Evolutionary conservation across 2,113 vertebrate genomes (phyloP).

Genomic region (Mola mola): DNA sequence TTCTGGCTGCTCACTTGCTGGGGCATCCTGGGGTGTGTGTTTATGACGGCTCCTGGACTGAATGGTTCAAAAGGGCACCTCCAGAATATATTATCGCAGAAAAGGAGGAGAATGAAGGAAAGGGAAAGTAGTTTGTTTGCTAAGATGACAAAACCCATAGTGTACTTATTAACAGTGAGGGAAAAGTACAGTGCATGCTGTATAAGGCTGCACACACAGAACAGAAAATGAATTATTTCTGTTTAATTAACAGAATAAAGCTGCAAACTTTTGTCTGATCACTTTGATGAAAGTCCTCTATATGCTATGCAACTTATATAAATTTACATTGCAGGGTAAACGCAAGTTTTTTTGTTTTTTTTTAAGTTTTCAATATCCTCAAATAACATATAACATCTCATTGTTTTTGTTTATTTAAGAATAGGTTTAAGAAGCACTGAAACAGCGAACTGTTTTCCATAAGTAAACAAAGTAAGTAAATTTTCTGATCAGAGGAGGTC

Average conservation of each 20-base stretch:
- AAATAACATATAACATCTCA: neutral
- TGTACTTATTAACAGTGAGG: too few relatives aligned
- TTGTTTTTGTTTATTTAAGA: neutral
- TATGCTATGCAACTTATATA: slow-evolving; percentile 4
- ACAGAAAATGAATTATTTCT: too few relatives aligned
- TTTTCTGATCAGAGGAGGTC: neutral
- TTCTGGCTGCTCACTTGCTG: slow-evolving; percentile 88
- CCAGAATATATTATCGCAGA: slow-evolving; percentile 88
- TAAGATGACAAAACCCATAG: too few relatives aligned
- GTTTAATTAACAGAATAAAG: too few relatives aligned
- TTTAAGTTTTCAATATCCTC: neutral
- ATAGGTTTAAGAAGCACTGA: neutral
- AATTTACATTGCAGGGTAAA: neutral
- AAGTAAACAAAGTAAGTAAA: neutral
- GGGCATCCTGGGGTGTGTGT: slow-evolving; percentile 86
- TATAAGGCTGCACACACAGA: too few relatives aligned
- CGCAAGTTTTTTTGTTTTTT: too few relatives aligned
- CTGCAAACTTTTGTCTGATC: too few relatives aligned
- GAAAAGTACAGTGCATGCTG: too few relatives aligned
- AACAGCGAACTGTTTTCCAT: neutral
- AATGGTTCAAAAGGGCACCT: slow-evolving; percentile 90
- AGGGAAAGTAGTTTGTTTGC: neutral
- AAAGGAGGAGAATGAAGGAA: slow-evolving; percentile 76
- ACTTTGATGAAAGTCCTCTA: neutral
- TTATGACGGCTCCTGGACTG: slow-evolving; percentile 93